Percentiles rank a stretch among this genome's conserved stretches.
Conservation (phyloP, 2,888 invertebrate genomes). For the Rhagophthalmus giganteus region DNA sequence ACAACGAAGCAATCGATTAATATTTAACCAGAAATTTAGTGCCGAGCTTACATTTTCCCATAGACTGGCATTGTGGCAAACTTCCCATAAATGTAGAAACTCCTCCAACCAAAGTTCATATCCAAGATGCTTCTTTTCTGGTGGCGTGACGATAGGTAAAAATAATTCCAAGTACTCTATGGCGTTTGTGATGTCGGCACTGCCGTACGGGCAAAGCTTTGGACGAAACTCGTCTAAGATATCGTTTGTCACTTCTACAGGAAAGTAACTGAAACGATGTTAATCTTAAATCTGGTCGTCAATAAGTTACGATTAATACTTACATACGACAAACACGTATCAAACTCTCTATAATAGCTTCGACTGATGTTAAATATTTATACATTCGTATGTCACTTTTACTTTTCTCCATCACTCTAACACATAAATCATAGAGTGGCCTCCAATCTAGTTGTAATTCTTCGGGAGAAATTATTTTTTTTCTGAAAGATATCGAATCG, state of each 20-base stretch:
- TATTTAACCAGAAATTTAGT: no score
- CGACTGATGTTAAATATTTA: conserved; percentile 50
- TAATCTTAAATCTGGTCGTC: neutral
- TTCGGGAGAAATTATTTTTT: conserved; percentile 73
- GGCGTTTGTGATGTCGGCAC: conserved; percentile 57
- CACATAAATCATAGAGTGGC: conserved; percentile 74
- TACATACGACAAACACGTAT: conserved; percentile 50
- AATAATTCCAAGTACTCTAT: conserved; percentile 72
- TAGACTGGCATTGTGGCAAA: conserved; percentile 70
- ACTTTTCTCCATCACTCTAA: conserved; percentile 62
- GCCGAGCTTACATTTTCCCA: conserved; percentile 67
- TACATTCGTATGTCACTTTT: conserved; percentile 64
- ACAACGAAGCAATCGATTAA: no score
- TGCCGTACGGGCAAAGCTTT: conserved; percentile 73
- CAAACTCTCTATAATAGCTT: conserved; percentile 44
- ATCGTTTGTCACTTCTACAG: conserved; percentile 76
- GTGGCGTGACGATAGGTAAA: conserved; percentile 72
- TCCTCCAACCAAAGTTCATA: conserved; percentile 80
- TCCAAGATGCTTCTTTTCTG: conserved; percentile 65
- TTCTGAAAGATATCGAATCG: conserved; percentile 60
- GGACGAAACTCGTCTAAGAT: conserved; percentile 84
- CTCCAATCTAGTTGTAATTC: conserved; percentile 85
- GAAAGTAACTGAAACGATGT: conserved; percentile 65
- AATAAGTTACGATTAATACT: conserved; percentile 20
- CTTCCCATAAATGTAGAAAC: conserved; percentile 76